These are phyloP conservation scores for Platycnemis pennipes DNA, from an alignment of 2,888 invertebrate genomes.

Conservation along the genomic window DNA sequence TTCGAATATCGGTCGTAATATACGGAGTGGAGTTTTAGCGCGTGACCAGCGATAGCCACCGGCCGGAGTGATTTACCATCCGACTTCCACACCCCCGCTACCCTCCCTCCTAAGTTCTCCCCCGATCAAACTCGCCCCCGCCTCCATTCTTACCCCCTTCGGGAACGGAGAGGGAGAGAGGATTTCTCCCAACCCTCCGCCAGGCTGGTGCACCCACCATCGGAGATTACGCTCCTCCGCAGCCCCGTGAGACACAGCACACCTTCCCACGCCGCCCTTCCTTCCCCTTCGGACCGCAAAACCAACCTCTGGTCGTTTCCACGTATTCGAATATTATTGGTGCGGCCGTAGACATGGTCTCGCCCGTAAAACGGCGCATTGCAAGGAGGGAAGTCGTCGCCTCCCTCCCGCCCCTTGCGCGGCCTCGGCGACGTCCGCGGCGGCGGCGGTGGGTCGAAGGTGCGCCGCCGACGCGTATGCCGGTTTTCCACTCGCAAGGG, in stretches of 20 bases:
- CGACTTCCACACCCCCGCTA: constrained; percentile 29
- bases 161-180: neutral
- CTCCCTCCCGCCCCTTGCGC: neutral
- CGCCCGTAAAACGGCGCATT: constrained; percentile 1
- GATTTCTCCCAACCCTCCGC: neutral
- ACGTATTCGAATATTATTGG: constrained; percentile 63
- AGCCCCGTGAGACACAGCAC: neutral
- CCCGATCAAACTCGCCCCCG: neutral
- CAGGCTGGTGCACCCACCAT: neutral
- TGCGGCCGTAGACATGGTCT: constrained; percentile 48
- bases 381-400: neutral
- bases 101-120: neutral
- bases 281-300: constrained; percentile 25
- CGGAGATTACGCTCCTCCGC: constrained; percentile 31
- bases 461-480: constrained; percentile 16
- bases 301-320: constrained; percentile 52
- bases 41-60: constrained; percentile 65
- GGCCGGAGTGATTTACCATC: constrained; percentile 64
- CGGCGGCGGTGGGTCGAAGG: constrained; percentile 42
- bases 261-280: neutral
- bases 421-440: neutral
- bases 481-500: neutral
- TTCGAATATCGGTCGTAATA: constrained; percentile 65
- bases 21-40: constrained; percentile 66
- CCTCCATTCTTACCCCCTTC: constrained; percentile 25